phyloP scores from a whole-genome alignment of 2,888 invertebrate genomes.

The Lithophane leautieri region DNA sequence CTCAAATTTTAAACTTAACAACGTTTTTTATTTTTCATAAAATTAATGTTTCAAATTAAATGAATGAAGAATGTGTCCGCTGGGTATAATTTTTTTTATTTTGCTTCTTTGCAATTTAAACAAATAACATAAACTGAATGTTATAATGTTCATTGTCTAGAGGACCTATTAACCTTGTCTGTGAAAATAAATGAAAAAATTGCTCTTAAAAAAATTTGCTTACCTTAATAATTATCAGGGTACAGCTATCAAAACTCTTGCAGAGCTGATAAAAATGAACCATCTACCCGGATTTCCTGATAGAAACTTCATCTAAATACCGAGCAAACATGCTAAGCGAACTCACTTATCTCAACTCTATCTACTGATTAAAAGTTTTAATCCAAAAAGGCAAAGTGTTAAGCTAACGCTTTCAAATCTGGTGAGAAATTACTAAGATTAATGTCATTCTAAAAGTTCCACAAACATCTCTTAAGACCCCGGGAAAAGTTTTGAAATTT shows the following conservation, averaged over 20 bases:
- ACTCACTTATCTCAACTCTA: conserved; percentile 52
- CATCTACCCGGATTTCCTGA: background rate
- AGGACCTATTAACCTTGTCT: conserved; percentile 20
- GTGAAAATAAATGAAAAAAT: background rate
- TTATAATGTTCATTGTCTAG: background rate
- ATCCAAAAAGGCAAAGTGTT: conserved; percentile 69
- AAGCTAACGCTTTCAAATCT: conserved; percentile 74
- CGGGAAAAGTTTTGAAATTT: conserved; percentile 78
- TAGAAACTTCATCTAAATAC: conserved; percentile 27
- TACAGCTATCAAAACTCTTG: background rate
- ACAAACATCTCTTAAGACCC: conserved; percentile 79
- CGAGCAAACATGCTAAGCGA: conserved; percentile 46
- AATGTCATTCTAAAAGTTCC: conserved; percentile 83
- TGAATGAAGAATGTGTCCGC: background rate
- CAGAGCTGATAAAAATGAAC: background rate
- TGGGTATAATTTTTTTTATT: background rate
- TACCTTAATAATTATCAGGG: background rate
- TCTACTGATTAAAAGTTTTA: conserved; percentile 63
- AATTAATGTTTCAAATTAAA: conserved; percentile 46
- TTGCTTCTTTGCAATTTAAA: background rate
- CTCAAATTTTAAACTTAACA: conserved; percentile 72
- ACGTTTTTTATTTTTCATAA: conserved; percentile 50
- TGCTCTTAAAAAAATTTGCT: background rate
- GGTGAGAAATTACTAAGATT: conserved; percentile 79
- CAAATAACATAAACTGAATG: background rate